phyloP scores from a whole-genome alignment of 2,797 vertebrate genomes.

The Dendrocincla tyrannina region DNA sequence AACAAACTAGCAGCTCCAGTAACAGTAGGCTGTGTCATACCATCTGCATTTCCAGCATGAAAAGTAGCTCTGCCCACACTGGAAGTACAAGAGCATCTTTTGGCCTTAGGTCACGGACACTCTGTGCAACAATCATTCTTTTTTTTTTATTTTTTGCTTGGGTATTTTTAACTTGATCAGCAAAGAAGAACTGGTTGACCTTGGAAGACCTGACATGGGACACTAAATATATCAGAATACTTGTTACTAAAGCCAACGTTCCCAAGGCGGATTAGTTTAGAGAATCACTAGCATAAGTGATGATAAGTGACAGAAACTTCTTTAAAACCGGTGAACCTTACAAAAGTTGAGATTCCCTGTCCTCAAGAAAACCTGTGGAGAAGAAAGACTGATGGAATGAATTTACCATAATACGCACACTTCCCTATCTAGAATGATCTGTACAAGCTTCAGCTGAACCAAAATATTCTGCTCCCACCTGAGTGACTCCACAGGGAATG shows the following conservation, averaged over 20 bases:
- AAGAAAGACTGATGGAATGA: not conserved
- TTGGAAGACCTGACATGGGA: not conserved
- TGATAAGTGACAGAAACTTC: not conserved
- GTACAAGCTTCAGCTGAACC: not conserved
- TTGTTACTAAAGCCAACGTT: not conserved
- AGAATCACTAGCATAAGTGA: not conserved
- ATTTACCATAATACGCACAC: not conserved
- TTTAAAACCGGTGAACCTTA: not conserved
- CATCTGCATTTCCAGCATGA: slow-evolving; percentile 40
- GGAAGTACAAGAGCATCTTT: not conserved
- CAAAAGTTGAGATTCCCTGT: not conserved
- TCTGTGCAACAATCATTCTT: not conserved
- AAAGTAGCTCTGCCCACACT: slow-evolving; percentile 3
- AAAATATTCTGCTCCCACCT: not conserved
- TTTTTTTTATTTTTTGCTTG: not conserved
- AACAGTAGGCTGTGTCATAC: slow-evolving; percentile 44
- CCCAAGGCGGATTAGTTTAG: not conserved
- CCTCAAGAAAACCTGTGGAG: not conserved
- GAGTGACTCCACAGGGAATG: not conserved
- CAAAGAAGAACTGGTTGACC: not conserved
- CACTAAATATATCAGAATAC: not conserved
- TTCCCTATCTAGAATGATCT: not conserved
- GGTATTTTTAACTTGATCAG: not conserved
- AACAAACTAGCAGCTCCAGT: slow-evolving; percentile 6
- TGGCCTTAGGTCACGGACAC: not conserved